These are phyloP conservation scores for Channa striata DNA, from an alignment of 2,797 vertebrate genomes.

Conservation along the genomic window DNA sequence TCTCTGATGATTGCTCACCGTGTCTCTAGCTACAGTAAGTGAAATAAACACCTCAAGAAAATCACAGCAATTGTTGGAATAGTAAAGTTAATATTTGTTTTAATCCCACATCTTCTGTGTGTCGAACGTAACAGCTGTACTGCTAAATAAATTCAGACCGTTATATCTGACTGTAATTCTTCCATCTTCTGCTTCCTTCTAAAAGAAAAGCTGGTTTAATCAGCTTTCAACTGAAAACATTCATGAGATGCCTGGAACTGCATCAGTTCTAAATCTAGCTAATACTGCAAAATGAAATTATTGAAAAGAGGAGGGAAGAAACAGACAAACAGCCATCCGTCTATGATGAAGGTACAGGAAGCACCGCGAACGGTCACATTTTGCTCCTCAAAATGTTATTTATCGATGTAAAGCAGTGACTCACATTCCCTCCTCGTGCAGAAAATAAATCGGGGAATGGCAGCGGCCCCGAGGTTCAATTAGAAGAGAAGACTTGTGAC, in stretches of 20 bases:
- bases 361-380: conserved; percentile 48
- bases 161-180: not conserved
- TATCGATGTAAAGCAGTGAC: not conserved
- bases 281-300: conserved; percentile 27
- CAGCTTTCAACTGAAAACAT: conserved; percentile 9
- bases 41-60: not conserved
- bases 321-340: conserved; percentile 37
- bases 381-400: conserved; percentile 17
- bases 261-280: conserved; percentile 34
- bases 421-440: not conserved
- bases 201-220: not conserved
- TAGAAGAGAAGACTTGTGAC: conserved; percentile 39
- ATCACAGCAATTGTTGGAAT: not conserved
- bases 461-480: conserved; percentile 19
- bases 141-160: not conserved
- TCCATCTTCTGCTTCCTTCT: not conserved
- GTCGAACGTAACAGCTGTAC: not conserved
- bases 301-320: not conserved
- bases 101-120: not conserved
- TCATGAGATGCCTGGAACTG: conserved; percentile 14
- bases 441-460: conserved; percentile 8
- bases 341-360: conserved; percentile 4
- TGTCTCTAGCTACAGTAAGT: not conserved
- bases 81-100: not conserved
- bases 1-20: not conserved